These are phyloP conservation scores for Dione juno DNA, from an alignment of 2,888 invertebrate genomes.

Conservation along the genomic window DNA sequence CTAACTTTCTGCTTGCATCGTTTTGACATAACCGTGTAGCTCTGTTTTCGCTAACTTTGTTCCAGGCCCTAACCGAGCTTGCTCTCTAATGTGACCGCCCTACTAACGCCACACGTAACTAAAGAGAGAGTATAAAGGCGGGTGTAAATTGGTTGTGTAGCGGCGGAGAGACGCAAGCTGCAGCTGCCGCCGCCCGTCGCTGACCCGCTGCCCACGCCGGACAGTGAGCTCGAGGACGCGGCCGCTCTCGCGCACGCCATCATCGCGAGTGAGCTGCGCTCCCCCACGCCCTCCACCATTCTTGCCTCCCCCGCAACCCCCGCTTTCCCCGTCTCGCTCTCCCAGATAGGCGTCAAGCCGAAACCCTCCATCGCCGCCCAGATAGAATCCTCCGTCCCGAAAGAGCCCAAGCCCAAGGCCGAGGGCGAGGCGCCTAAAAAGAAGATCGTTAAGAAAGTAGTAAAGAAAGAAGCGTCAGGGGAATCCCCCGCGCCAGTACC, in stretches of 20 bases:
- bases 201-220: slow-evolving; percentile 77
- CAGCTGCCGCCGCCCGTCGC: slow-evolving; percentile 71
- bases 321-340: slow-evolving; percentile 80
- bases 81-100: slow-evolving; percentile 83
- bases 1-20: slow-evolving; percentile 79
- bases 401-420: slow-evolving; percentile 41
- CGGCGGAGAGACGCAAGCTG: slow-evolving; percentile 79
- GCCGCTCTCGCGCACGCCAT: slow-evolving; percentile 76
- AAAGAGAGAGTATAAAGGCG: slow-evolving; percentile 77
- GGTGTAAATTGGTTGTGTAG: slow-evolving; percentile 80
- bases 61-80: slow-evolving; percentile 85
- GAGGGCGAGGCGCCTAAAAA: slow-evolving; percentile 62
- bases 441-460: slow-evolving; percentile 77
- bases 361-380: slow-evolving; percentile 70
- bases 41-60: slow-evolving; percentile 83
- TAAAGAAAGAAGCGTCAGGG: slow-evolving; percentile 74
- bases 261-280: slow-evolving; percentile 76
- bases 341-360: slow-evolving; percentile 76
- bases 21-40: slow-evolving; percentile 79
- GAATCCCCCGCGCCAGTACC: slow-evolving; percentile 79
- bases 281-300: slow-evolving; percentile 64
- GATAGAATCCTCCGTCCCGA: slow-evolving; percentile 68
- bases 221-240: slow-evolving; percentile 80
- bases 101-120: slow-evolving; percentile 82
- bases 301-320: slow-evolving; percentile 62